Conservation (phyloP, 2,888 invertebrate genomes). For the Dendrolimus houi region DNA sequence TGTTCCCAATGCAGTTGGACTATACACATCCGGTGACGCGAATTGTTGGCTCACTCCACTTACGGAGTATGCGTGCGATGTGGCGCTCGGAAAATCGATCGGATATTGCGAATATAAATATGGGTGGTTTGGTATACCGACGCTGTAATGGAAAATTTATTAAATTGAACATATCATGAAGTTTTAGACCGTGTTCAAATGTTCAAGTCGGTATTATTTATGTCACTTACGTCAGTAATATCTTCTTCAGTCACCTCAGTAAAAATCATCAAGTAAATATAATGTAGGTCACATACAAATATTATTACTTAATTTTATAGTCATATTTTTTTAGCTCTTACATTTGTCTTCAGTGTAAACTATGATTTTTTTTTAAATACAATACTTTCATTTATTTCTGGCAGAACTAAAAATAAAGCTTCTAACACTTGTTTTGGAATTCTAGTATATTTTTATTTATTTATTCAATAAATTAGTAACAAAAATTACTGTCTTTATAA, state of each 20-base stretch:
- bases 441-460: too few species aligned
- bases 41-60: slow-evolving; percentile 69
- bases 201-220: background rate
- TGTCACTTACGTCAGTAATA: background rate
- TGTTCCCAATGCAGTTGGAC: slow-evolving; percentile 54
- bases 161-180: background rate
- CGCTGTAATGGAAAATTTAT: slow-evolving; percentile 63
- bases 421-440: too few species aligned
- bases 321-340: too few species aligned
- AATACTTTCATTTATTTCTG: too few species aligned
- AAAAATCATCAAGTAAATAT: background rate
- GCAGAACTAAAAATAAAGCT: too few species aligned
- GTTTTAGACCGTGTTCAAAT: background rate
- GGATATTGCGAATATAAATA: slow-evolving; percentile 73
- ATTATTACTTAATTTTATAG: too few species aligned
- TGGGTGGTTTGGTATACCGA: slow-evolving; percentile 69
- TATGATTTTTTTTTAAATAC: too few species aligned
- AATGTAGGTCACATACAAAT: too few species aligned
- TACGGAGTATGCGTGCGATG: slow-evolving; percentile 72
- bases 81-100: slow-evolving; percentile 72
- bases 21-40: slow-evolving; percentile 66
- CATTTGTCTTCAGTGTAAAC: too few species aligned
- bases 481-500: too few species aligned
- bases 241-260: background rate
- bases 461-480: too few species aligned